phyloP scores from a whole-genome alignment of 2,113 vertebrate species.

The Pelusios castaneus region DNA sequence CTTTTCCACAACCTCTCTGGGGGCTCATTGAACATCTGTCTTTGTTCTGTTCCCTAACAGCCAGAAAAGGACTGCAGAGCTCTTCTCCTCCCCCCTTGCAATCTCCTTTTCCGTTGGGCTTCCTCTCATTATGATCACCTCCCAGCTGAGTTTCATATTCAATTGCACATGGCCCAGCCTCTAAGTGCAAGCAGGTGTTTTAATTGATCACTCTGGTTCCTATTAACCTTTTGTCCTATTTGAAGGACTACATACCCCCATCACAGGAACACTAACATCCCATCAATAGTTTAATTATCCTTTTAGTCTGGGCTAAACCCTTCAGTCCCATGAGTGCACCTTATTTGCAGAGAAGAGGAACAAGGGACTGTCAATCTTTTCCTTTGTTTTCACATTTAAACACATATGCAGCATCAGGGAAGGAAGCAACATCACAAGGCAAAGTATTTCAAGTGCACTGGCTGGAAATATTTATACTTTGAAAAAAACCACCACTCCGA shows the following conservation, averaged over 20 bases:
- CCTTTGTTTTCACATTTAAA: neutral
- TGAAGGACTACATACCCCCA: neutral
- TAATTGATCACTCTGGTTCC: neutral
- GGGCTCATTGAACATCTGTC: neutral
- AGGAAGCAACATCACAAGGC: neutral
- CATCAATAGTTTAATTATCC: neutral
- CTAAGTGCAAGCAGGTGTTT: neutral
- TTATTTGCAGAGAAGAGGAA: neutral
- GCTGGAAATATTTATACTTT: neutral
- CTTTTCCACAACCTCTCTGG: neutral
- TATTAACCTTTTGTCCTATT: neutral
- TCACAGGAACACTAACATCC: neutral
- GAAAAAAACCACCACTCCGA: neutral
- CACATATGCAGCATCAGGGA: neutral
- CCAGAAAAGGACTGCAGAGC: neutral
- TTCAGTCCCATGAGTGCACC: neutral
- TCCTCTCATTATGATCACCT: neutral
- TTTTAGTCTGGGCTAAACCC: neutral
- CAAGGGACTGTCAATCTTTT: neutral
- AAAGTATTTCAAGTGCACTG: neutral
- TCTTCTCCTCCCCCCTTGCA: neutral
- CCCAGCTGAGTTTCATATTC: neutral
- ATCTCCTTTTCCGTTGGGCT: neutral
- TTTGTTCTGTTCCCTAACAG: neutral
- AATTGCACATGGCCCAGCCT: neutral